A percentile compares a stretch with the other conserved stretches of the same genome.
Conservation (phyloP, 2,113 vertebrate genomes). For the Tylochromis polylepis region DNA sequence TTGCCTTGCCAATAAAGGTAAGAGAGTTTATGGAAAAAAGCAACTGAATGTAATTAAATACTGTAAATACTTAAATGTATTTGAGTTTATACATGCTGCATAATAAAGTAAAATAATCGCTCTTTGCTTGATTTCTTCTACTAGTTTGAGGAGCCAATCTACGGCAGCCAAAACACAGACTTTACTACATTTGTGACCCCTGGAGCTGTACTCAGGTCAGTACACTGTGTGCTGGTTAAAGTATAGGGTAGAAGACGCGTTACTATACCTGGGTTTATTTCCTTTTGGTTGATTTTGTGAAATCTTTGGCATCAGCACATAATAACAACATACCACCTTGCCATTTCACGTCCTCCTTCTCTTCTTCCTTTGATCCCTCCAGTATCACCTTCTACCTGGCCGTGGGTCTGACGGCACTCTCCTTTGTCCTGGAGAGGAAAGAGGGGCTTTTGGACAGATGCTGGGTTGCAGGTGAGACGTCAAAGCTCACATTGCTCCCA, state of each 20-base stretch:
- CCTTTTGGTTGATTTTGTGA: neutral
- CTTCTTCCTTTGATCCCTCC: neutral
- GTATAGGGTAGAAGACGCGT: too few relatives aligned
- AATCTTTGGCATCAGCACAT: neutral
- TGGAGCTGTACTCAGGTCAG: conserved; percentile 76
- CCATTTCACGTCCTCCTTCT: neutral
- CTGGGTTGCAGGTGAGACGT: conserved; percentile 74
- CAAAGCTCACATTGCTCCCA: neutral
- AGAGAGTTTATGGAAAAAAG: neutral
- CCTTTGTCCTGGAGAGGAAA: conserved; percentile 77
- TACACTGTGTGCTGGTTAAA: neutral
- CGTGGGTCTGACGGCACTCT: conserved; percentile 76
- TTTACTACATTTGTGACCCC: conserved; percentile 78
- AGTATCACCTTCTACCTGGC: conserved; percentile 80
- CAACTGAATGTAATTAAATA: neutral
- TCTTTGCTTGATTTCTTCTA: neutral
- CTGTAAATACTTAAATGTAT: neutral
- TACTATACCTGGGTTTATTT: neutral
- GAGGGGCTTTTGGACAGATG: conserved; percentile 76
- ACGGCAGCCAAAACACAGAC: conserved; percentile 69
- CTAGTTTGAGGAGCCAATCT: conserved; percentile 76
- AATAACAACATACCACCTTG: neutral
- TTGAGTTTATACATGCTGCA: neutral
- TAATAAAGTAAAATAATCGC: neutral
- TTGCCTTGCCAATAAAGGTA: conserved; percentile 70